Evolutionary conservation across 2,888 invertebrate species (phyloP), one percentile per base, ranked within the genome.

Genomic region (Cyclophora albipunctata): DNA sequence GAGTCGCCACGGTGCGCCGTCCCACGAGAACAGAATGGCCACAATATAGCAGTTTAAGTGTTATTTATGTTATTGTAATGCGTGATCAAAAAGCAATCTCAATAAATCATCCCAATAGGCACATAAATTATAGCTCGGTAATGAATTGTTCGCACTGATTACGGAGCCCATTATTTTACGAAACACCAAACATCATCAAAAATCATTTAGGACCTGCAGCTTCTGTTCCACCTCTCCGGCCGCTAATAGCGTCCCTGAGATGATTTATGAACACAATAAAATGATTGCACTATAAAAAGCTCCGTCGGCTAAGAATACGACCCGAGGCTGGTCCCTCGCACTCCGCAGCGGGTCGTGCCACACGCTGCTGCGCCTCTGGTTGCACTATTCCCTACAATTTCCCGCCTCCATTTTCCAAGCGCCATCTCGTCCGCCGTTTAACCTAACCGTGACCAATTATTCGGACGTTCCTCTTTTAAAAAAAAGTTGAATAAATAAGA

Each of bases 301-400:
- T n/a, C 20, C 35, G 42, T 49, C 48, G 50, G 57, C 58, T 67
- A 63, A 67, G 71, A 70, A 66, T 64, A 65, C 52, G 59, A 48
- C 20, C 20, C 20, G 20, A 20, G 20, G 20, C 20, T 20, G 20
- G 20, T 20, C 20, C 20, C 20, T 20, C 20, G 20, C 20, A 20
- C 20, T 20, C 20, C 20, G 20, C 1, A 20, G 20, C 20, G 20
- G 20, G 20, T 20, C 20, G 20, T 20, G 20, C 20, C 1, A 20
- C 20, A 20, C 20, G 20, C 20, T 20, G 20, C 20, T 20, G 20
- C 20, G 20, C 20, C 20, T 20, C 20, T 58, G 52, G 51, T 52
- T 43, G 54, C 53, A 55, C 49, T 48, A 49, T 47, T 55, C 47
- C 42, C 48, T 52, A 48, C 58, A 60, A 50, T 60, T 55, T 57